These are phyloP conservation scores for Macroteleia sp. DNA, from an alignment of 2,888 invertebrate genomes.

Conservation along the genomic window DNA sequence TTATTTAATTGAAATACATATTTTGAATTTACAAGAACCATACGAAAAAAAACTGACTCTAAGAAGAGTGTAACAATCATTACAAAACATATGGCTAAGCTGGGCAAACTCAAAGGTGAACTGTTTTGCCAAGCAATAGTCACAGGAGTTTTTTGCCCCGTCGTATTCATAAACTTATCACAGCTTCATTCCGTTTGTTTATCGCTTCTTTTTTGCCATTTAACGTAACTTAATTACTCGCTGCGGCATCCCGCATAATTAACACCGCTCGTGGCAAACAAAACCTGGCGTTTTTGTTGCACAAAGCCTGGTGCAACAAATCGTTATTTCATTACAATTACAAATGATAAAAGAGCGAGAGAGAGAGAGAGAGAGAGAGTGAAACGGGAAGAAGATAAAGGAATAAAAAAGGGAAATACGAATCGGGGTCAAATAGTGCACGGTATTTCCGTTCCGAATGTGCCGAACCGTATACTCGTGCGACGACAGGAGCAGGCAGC, in stretches of 20 bases:
- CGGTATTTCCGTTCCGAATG: constrained; percentile 33
- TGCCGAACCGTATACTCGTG: constrained; percentile 31
- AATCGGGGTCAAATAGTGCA: constrained; percentile 29
- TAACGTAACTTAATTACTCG: constrained; percentile 32
- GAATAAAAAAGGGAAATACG: neutral
- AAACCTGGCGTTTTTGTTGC: neutral
- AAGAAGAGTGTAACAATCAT: no score
- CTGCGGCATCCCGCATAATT: constrained; percentile 21
- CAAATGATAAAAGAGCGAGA: constrained; percentile 13
- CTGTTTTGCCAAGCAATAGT: no score
- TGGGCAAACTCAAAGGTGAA: no score
- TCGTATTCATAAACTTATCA: constrained; percentile 1
- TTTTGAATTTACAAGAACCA: constrained; percentile 39
- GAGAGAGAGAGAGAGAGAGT: neutral
- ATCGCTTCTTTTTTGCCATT: constrained; percentile 20
- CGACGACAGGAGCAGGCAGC: constrained; percentile 38
- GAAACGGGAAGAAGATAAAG: no score
- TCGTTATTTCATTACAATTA: constrained; percentile 42
- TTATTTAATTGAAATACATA: constrained; percentile 68
- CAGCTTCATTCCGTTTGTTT: constrained; percentile 22
- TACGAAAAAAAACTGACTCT: no score
- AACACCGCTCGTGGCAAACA: constrained; percentile 16
- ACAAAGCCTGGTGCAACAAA: constrained; percentile 9
- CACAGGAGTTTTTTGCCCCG: no score
- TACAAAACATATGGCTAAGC: no score